A percentile compares a stretch with the other conserved stretches of the same genome.
These are phyloP conservation scores for Phrynocephalus versicolor DNA, from an alignment of 2,113 vertebrate species.

Conservation along the genomic window DNA sequence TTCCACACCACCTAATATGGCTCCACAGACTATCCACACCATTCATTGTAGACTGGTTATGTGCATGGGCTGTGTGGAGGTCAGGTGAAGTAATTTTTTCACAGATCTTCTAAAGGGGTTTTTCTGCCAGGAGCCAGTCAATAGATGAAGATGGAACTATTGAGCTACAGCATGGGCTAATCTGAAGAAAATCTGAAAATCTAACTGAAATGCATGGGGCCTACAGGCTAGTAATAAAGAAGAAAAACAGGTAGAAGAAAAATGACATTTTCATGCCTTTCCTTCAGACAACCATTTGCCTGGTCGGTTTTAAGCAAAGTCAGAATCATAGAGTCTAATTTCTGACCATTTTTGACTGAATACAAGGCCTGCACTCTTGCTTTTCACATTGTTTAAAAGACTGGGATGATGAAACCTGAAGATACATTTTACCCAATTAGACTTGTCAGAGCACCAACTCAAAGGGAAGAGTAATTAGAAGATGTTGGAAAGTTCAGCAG, in stretches of 20 bases:
- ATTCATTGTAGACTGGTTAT: too few species aligned
- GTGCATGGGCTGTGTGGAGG: too few species aligned
- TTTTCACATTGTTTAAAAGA: conserved; percentile 79
- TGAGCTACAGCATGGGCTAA: too few species aligned
- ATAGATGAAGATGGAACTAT: too few species aligned
- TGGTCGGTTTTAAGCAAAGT: conserved; percentile 81
- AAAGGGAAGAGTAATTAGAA: conserved; percentile 72
- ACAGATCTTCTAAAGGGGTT: too few species aligned
- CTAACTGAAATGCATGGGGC: too few species aligned
- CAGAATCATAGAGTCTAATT: conserved; percentile 88
- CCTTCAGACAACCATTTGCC: conserved; percentile 87
- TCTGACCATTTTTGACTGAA: conserved; percentile 78
- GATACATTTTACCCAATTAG: conserved; percentile 67
- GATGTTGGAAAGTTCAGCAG: conserved; percentile 85
- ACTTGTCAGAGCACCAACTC: conserved; percentile 63
- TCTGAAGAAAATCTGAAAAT: too few species aligned
- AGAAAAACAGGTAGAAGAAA: not conserved
- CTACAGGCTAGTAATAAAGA: too few species aligned
- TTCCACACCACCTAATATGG: too few species aligned
- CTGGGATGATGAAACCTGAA: conserved; percentile 84
- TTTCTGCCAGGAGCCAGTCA: too few species aligned
- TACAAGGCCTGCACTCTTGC: conserved; percentile 76
- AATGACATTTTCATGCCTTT: conserved; percentile 81
- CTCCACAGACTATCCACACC: too few species aligned
- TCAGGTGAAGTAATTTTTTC: too few species aligned